phyloP scores from a whole-genome alignment of 2,888 invertebrate species.

The Hemicrepidius hirtus region DNA sequence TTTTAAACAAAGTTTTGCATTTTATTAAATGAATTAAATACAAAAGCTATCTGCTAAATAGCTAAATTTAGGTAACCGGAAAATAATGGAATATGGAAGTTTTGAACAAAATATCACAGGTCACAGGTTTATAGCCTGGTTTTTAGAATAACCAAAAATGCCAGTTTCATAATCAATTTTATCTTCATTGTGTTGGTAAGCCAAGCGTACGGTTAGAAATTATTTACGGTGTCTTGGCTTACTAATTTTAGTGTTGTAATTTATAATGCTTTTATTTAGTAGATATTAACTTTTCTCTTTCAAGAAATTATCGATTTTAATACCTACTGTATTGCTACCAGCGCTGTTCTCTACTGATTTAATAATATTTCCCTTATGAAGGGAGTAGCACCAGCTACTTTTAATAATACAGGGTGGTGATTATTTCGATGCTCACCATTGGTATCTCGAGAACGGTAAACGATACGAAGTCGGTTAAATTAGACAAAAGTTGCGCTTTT shows the following conservation, averaged over 20 bases:
- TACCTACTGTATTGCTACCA: background rate
- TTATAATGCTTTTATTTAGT: conserved; percentile 4
- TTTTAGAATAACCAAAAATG: conserved; percentile 1
- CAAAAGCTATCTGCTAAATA: background rate
- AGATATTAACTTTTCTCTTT: conserved; percentile 1
- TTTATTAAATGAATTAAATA: conserved; percentile 4
- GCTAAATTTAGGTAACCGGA: conserved; percentile 13
- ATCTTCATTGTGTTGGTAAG: conserved; percentile 1
- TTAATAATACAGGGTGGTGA: too few species aligned
- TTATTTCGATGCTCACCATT: too few species aligned
- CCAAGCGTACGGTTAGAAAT: conserved; percentile 8
- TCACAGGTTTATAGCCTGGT: background rate
- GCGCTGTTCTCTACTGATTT: background rate
- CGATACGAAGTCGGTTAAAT: too few species aligned
- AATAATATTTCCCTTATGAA: too few species aligned
- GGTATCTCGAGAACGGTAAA: too few species aligned
- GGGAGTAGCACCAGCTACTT: too few species aligned
- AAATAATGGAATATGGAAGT: conserved; percentile 4
- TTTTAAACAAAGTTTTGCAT: background rate
- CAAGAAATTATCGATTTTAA: background rate
- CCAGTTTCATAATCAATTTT: conserved; percentile 25
- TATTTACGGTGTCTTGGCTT: conserved; percentile 7
- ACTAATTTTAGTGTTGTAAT: conserved; percentile 12
- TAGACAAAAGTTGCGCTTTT: too few species aligned
- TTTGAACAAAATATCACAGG: conserved; percentile 10